Conservation (phyloP, 30 jellyfish, hydroid and myxozoan genomes). For the Chrysaora quinquecirrha region DNA sequence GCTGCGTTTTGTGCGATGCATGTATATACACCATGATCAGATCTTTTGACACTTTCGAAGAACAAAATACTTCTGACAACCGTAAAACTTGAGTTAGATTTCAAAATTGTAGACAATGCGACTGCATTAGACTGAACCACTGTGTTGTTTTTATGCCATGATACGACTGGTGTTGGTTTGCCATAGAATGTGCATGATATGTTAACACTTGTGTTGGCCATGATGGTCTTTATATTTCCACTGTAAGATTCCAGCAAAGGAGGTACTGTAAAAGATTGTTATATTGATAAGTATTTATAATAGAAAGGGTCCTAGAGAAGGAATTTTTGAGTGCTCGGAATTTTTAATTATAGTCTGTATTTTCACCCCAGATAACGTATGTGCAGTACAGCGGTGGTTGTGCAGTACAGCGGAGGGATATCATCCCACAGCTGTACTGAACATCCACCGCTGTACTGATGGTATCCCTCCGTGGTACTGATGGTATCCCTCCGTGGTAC, state of each 20-base stretch:
- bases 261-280: constrained; percentile 11
- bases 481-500: too few species aligned
- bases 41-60: neutral
- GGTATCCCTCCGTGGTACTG: too few species aligned
- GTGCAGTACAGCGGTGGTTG: too few species aligned
- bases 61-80: constrained; percentile 6
- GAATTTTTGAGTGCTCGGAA: too few species aligned
- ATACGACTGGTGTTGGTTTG: constrained; percentile 38
- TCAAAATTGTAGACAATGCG: neutral
- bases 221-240: neutral
- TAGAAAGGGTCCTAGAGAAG: too few species aligned
- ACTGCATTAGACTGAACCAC: neutral
- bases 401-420: too few species aligned
- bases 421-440: too few species aligned
- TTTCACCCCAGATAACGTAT: too few species aligned
- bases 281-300: too few species aligned
- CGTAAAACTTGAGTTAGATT: constrained; percentile 30
- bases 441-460: too few species aligned
- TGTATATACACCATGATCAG: constrained; percentile 21
- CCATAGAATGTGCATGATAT: constrained; percentile 42
- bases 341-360: too few species aligned
- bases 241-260: neutral
- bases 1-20: constrained; percentile 19
- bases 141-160: constrained; percentile 16
- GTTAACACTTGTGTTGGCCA: neutral